A percentile compares a stretch with the other conserved stretches of the same genome.
Conservation (phyloP, 1,140 invertebrate species). For the Rhyacophila brunnea region DNA sequence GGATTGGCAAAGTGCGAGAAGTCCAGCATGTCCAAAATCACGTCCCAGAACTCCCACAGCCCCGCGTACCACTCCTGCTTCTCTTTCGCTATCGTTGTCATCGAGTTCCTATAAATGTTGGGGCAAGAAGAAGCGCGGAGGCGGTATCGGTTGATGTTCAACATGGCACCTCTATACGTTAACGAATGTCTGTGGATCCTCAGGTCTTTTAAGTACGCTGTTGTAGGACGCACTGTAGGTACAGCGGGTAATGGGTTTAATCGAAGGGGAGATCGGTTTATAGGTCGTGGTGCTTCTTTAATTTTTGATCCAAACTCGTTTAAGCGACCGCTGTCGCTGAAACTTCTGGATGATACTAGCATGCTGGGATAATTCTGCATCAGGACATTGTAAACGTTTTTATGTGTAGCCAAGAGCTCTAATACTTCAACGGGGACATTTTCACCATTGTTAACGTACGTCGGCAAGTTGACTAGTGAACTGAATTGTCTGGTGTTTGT, state of each 20-base stretch:
- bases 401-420: conserved; percentile 67
- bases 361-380: conserved; percentile 73
- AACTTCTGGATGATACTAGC: conserved; percentile 67
- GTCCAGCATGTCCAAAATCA: conserved; percentile 75
- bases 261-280: conserved; percentile 35
- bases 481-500: conserved; percentile 62
- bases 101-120: conserved; percentile 84
- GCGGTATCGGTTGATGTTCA: conserved; percentile 79
- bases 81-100: conserved; percentile 81
- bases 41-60: conserved; percentile 73
- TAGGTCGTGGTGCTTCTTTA: conserved; percentile 39
- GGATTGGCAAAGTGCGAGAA: conserved; percentile 75
- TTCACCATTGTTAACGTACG: conserved; percentile 76
- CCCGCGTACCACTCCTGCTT: conserved; percentile 71
- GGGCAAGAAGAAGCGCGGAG: conserved; percentile 82
- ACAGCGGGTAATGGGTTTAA: conserved; percentile 38
- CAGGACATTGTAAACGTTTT: conserved; percentile 68
- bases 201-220: conserved; percentile 69
- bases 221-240: conserved; percentile 46
- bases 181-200: conserved; percentile 71
- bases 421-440: conserved; percentile 72
- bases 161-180: conserved; percentile 82
- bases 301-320: conserved; percentile 40
- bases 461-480: conserved; percentile 79
- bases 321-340: conserved; percentile 66